Conservation (phyloP, 2,797 vertebrate genomes). For the Sebastes elongatus region DNA sequence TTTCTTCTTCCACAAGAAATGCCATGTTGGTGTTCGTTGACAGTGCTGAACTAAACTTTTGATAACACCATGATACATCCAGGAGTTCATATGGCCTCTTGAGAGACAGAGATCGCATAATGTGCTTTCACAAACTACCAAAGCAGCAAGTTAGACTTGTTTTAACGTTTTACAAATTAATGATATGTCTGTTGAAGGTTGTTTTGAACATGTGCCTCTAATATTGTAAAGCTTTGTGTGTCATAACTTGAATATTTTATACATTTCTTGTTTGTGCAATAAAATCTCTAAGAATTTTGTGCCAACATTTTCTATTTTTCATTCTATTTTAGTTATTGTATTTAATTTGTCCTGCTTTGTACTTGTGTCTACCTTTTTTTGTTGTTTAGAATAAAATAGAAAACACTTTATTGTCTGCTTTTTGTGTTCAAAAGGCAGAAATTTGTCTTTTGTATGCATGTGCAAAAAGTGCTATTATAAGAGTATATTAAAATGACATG, state of each 20-base stretch:
- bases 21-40: background rate
- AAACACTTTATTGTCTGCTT: too few relatives aligned
- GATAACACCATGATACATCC: background rate
- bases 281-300: background rate
- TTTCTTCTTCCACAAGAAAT: background rate
- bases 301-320: background rate
- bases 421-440: too few relatives aligned
- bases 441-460: too few relatives aligned
- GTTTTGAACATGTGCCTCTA: background rate
- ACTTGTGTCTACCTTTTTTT: background rate
- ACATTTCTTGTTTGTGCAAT: background rate
- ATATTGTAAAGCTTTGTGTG: background rate
- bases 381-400: background rate
- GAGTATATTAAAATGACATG: too few relatives aligned
- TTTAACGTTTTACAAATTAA: background rate
- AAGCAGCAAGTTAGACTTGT: background rate
- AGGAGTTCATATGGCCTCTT: background rate
- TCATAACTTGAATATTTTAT: background rate
- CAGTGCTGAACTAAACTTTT: background rate
- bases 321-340: background rate
- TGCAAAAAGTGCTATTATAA: too few relatives aligned
- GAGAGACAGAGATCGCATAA: background rate
- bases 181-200: background rate
- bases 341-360: background rate
- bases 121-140: background rate